Base-by-base conservation (phyloP, 2,888 invertebrate genomes). In the Parnassius glacialis region DNA sequence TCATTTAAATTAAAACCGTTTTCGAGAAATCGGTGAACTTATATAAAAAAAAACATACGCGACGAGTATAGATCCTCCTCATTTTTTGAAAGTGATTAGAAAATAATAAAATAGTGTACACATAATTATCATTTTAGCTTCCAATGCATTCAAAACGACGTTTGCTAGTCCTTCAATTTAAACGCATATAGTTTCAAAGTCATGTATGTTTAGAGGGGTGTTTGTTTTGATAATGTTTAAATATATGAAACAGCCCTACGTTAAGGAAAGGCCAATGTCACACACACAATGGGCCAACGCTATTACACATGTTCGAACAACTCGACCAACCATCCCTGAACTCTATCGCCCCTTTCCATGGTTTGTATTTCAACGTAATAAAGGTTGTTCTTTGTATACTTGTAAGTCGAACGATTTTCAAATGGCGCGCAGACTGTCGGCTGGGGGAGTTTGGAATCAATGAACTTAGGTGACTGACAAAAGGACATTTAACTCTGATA, bases 301-400 rank as follows among this genome's bases (percentile, higher is more conserved):
- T 84, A 87, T 86, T 87, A 87, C 89, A 89, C 86, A 89, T 88
- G 88, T 85, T 86, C 76, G 83, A 73, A 72, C 71, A 74, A 74
- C 68, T 47, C 72, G 74, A 61, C 87, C 86, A 85, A 48, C 12
- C 64, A 52, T 64, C 58, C 34, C 57, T 67, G 89, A 79, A 47
- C 87, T 76, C 10, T 80, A 72, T 45, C 71, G 69, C 78, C 80
- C 59, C 81, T 34, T 11, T 3, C 10, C 10, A 20, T 7, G 11
- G 10, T 10, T n/a, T 44, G 25, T 11, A 55, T 16, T 16, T 9
- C 55, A 20, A 52, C n/a, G 52, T n/a, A n/a, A 13, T 52, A 42
- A 47, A 52, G 51, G 3, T 11, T n/a, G 57, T 41, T 20, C 34
- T 52, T 61, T 13, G 9, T 16, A 44, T 45, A n/a, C 10, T 12